phyloP scores from a whole-genome alignment of 2,113 vertebrate genomes.

The Orthochromis malagaraziensis region DNA sequence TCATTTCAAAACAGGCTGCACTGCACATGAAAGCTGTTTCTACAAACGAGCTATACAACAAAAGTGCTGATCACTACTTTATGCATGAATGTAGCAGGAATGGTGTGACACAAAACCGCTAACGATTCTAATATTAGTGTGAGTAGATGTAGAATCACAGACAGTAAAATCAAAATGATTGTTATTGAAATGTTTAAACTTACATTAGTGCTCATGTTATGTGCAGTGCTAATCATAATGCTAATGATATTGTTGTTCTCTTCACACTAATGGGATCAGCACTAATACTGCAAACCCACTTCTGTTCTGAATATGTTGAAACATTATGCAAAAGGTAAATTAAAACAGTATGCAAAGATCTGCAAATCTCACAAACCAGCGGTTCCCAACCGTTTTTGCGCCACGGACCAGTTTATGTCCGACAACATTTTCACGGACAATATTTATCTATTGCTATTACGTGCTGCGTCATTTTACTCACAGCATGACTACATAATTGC shows the following conservation, averaged over 20 bases:
- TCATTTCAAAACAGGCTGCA: neutral
- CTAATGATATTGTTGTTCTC: neutral
- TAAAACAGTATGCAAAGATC: neutral
- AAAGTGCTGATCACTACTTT: neutral
- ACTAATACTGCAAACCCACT: neutral
- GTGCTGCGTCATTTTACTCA: neutral
- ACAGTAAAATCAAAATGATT: neutral
- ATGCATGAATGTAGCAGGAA: rapidly evolving
- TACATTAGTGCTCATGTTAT: rapidly evolving
- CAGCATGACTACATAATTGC: neutral
- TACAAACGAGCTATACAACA: neutral
- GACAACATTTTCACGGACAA: neutral
- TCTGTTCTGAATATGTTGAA: neutral
- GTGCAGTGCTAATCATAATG: neutral
- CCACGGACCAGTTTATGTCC: neutral
- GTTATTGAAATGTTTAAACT: neutral
- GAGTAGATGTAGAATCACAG: neutral
- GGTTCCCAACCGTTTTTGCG: neutral
- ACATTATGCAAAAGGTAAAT: rapidly evolving
- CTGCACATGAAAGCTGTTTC: neutral
- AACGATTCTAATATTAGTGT: rapidly evolving
- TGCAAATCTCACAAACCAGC: neutral
- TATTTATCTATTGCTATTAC: neutral
- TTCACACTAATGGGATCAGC: neutral
- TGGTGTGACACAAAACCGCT: neutral